phyloP scores from a whole-genome alignment of 1,140 invertebrate species.

The Phthorimaea operculella region DNA sequence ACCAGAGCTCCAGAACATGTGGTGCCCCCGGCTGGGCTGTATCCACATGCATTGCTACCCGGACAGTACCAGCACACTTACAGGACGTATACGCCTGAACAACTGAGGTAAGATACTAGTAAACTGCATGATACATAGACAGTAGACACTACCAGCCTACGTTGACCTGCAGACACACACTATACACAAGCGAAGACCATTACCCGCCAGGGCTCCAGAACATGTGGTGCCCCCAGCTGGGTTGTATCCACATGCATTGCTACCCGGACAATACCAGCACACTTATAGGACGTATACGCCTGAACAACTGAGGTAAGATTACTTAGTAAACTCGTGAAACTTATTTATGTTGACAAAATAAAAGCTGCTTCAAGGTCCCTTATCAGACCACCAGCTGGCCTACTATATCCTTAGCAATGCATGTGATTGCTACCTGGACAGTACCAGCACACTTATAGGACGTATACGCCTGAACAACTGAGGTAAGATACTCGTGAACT shows the following conservation, averaged over 20 bases:
- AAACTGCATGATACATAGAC: not conserved
- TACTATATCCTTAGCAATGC: no score
- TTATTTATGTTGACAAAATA: no score
- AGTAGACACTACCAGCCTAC: constrained; percentile 38
- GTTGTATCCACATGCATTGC: constrained; percentile 88
- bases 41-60: constrained; percentile 91
- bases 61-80: constrained; percentile 94
- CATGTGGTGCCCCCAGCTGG: constrained; percentile 75
- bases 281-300: constrained; percentile 76
- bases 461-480: constrained; percentile 71
- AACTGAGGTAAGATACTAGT: constrained; percentile 68
- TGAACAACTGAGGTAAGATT: constrained; percentile 71
- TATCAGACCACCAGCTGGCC: no score
- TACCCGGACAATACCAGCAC: constrained; percentile 94
- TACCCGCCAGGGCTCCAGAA: not conserved
- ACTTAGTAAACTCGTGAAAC: no score
- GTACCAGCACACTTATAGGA: constrained; percentile 86
- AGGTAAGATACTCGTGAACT: constrained; percentile 58
- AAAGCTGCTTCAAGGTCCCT: no score
- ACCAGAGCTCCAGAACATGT: constrained; percentile 34
- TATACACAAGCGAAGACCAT: not conserved
- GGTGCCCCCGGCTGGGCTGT: constrained; percentile 79
- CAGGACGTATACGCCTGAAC: constrained; percentile 71
- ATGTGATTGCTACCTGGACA: constrained; percentile 93
- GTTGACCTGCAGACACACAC: not conserved